Base-by-base conservation (phyloP, 1,140 invertebrate species). In the Lutraria rhynchaena region DNA sequence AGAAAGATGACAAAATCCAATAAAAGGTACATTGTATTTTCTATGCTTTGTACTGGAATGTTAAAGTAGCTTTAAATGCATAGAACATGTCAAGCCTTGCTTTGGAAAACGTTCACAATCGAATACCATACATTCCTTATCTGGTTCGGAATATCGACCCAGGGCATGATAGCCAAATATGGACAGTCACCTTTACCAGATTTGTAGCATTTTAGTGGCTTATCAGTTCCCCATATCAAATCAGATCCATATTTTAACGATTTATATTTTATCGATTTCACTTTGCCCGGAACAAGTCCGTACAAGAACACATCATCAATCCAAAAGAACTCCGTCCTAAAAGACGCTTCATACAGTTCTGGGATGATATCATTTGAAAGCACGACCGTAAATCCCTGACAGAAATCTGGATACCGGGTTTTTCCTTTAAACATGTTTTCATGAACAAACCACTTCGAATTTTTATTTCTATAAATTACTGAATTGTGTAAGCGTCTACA, bases 341-440 rank as follows among this genome's bases (percentile, higher is more conserved):
- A 61, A 1, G 88, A 86, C 17, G 85, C 82, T 15, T 81, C 65
- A 31, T 89, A 90, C 24, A 93, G 61, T 22, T 82, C 71, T 29
- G 84, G 84, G 1, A 92, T 86, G 27, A 92, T 78, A 80, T 91
- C 88, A 5, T 77, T 83, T 29, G 92, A 87, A 57, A 92, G 87
- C 13, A 93, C 70, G 3, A 91, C 88, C 31, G 82, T 87, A 75
- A 89, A 89, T 11, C 93, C 93, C n/a, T 86, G 71, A 83, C 92
- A 93, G 58, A 91, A 93, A 5, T 33, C 37, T 7, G 85, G 85
- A 61, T 81, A 87, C 19, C 37, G 51, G 1, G 13, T 29, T 0
- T 78, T 51, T 13, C 60, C 61, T 41, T 57, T 55, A 49, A 83
- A 84, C 15, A 81, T 65, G 15, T 84, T 51, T 1, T 57, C 24